A percentile compares a stretch with the other conserved stretches of the same genome.
phyloP scores from a whole-genome alignment of 2,797 vertebrate species.

The Phrynocephalus vlangalii region DNA sequence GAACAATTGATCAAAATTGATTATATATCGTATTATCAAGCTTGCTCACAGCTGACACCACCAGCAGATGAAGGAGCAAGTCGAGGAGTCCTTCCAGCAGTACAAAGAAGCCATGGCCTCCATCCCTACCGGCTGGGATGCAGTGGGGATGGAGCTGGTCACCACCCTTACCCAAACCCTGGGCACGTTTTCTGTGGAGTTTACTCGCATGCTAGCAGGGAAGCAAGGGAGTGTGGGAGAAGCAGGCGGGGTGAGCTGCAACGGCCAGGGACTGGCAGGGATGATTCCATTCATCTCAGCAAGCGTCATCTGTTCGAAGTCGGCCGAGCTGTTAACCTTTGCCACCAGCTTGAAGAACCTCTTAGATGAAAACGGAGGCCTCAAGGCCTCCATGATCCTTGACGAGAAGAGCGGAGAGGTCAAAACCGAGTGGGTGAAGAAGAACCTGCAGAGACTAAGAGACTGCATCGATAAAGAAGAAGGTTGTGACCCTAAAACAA shows the following conservation, averaged over 20 bases:
- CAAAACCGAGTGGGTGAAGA: constrained; percentile 30
- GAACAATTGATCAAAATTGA: too few relatives aligned
- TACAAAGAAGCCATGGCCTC: constrained; percentile 17
- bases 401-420: not conserved
- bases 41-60: not conserved
- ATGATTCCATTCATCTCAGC: constrained; percentile 23
- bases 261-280: not conserved
- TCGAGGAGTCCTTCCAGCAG: constrained; percentile 18
- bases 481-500: constrained; percentile 10
- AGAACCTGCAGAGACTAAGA: not conserved
- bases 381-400: not conserved
- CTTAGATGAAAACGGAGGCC: not conserved
- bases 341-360: constrained; percentile 31
- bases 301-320: constrained; percentile 33
- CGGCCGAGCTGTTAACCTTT: constrained; percentile 24
- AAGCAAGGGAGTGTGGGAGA: not conserved
- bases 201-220: constrained; percentile 15
- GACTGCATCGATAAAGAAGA: constrained; percentile 9
- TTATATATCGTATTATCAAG: too few relatives aligned
- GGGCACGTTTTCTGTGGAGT: constrained; percentile 18
- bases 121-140: constrained; percentile 29
- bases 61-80: constrained; percentile 6
- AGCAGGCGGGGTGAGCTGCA: not conserved
- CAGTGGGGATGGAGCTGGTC: not conserved
- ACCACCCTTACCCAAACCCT: not conserved